Conservation (phyloP, 2,797 vertebrate species). For the Capromys pilorides region DNA sequence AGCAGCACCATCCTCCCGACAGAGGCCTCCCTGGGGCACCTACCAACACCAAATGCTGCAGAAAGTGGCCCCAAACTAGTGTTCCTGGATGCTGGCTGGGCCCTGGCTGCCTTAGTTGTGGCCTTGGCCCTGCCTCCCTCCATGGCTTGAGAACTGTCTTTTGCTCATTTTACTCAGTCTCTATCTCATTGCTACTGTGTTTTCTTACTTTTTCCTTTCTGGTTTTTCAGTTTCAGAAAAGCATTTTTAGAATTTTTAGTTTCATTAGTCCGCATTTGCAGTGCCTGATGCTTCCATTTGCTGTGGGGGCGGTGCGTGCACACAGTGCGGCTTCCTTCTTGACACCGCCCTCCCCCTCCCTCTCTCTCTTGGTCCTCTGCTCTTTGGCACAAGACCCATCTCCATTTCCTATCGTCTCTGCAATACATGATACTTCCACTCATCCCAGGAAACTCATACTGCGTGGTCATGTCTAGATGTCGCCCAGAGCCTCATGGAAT, state of each 20-base stretch:
- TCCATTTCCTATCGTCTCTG: background rate
- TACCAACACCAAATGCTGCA: background rate
- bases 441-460: background rate
- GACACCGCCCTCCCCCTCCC: background rate
- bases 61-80: background rate
- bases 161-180: background rate
- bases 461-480: background rate
- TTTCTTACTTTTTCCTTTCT: background rate
- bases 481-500: background rate
- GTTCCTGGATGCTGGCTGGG: background rate
- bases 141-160: background rate
- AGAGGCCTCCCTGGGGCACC: rapidly evolving
- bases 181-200: background rate
- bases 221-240: background rate
- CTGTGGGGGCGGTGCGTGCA: background rate
- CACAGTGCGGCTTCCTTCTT: too few relatives aligned
- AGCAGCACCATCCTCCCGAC: background rate
- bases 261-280: background rate
- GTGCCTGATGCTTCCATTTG: background rate
- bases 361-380: background rate
- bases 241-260: background rate
- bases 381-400: background rate
- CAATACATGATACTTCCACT: background rate
- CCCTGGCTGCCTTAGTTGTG: background rate
- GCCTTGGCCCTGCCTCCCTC: background rate